phyloP scores from a whole-genome alignment of 2,888 invertebrate genomes.

The Ochlodes sylvanus region DNA sequence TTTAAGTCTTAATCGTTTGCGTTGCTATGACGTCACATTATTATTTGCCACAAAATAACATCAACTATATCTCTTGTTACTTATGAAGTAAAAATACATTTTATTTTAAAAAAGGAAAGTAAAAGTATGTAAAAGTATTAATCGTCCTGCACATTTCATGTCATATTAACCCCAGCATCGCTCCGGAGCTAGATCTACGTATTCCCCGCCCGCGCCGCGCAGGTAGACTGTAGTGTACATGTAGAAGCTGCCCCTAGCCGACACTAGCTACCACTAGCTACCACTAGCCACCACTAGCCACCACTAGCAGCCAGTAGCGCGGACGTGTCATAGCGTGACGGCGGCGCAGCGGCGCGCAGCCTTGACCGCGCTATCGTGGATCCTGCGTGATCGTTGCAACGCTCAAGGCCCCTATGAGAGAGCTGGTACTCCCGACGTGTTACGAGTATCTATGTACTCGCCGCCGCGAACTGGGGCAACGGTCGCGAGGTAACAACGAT shows the following conservation, averaged over 20 bases:
- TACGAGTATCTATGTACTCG: background rate
- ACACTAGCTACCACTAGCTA: too few relatives aligned
- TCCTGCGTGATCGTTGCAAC: slow-evolving; percentile 46
- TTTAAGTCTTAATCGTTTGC: slow-evolving; percentile 42
- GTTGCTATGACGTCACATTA: slow-evolving; percentile 14
- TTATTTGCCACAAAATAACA: background rate
- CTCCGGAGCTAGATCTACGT: background rate
- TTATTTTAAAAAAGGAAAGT: too few relatives aligned
- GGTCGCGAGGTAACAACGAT: background rate
- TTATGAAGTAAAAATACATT: too few relatives aligned
- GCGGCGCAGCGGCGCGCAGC: slow-evolving; percentile 33
- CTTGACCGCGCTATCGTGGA: slow-evolving; percentile 46
- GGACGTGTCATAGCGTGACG: slow-evolving; percentile 45
- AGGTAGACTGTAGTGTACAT: too few relatives aligned
- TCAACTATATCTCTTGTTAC: background rate
- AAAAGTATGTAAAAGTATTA: too few relatives aligned
- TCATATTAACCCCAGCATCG: too few relatives aligned
- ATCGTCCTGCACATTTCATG: too few relatives aligned
- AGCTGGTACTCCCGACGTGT: background rate
- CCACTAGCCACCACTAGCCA: too few relatives aligned
- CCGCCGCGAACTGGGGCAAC: background rate
- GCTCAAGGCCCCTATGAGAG: slow-evolving; percentile 30
- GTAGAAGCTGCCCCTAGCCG: too few relatives aligned
- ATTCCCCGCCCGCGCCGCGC: background rate
- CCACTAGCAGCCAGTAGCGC: too few relatives aligned